Evolutionary conservation across 2,888 invertebrate species (phyloP).

Genomic region (Ptilodon capucinus): DNA sequence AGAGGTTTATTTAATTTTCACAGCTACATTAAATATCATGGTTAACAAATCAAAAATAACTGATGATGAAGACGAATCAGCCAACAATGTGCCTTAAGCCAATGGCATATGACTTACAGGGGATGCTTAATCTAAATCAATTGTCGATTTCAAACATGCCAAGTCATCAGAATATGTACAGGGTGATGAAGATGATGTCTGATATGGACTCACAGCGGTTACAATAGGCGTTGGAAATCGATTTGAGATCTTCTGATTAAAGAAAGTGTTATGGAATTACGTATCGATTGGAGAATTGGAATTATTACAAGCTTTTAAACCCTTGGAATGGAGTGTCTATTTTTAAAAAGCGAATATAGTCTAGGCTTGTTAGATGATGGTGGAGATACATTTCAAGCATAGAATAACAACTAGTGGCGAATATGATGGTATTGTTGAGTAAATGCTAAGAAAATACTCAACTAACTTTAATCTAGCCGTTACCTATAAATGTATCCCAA

Average conservation of each 20-base stretch:
- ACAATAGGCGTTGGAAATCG: slow-evolving; percentile 59
- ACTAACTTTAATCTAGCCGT: no score
- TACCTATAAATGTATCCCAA: no score
- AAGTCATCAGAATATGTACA: slow-evolving; percentile 57
- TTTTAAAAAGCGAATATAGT: slow-evolving; percentile 10
- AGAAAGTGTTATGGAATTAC: slow-evolving; percentile 39
- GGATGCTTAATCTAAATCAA: slow-evolving; percentile 2
- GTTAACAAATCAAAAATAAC: slow-evolving; percentile 12
- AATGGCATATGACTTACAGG: slow-evolving; percentile 4
- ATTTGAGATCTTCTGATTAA: slow-evolving; percentile 56
- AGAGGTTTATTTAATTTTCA: slow-evolving; percentile 4
- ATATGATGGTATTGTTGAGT: no score
- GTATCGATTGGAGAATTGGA: slow-evolving; percentile 46
- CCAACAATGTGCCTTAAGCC: slow-evolving; percentile 14
- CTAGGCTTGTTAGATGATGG: neutral
- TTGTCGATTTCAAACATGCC: slow-evolving; percentile 38
- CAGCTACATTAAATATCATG: slow-evolving; percentile 9
- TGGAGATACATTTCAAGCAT: neutral
- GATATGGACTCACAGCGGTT: slow-evolving; percentile 55
- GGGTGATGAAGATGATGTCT: slow-evolving; percentile 50
- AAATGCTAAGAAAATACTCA: no score
- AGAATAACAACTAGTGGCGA: neutral
- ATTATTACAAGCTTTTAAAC: slow-evolving; percentile 36
- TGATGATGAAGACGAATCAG: neutral
- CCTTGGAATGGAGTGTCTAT: slow-evolving; percentile 19